phyloP scores from a whole-genome alignment of 2,888 invertebrate genomes.

The Dasysyrphus tricinctus region DNA sequence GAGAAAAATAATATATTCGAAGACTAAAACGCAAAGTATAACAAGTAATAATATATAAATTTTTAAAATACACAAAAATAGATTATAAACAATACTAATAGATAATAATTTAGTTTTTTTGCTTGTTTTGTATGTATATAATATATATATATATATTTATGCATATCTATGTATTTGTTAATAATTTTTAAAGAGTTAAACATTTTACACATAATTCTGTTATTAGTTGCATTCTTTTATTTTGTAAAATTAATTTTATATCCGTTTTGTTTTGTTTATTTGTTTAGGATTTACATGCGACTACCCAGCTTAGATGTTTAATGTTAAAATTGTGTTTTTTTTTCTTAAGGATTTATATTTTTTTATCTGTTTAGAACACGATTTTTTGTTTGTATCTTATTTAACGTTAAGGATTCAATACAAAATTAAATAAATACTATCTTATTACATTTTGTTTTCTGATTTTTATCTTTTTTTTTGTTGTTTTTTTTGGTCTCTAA shows the following conservation, averaged over 20 bases:
- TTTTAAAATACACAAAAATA: constrained; percentile 67
- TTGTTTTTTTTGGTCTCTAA: constrained; percentile 76
- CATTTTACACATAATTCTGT: constrained; percentile 72
- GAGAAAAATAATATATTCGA: constrained; percentile 62
- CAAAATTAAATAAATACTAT: constrained; percentile 77
- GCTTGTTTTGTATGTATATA: constrained; percentile 58
- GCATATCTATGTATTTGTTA: constrained; percentile 71
- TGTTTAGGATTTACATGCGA: constrained; percentile 83
- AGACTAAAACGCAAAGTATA: constrained; percentile 70
- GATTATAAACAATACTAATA: constrained; percentile 71
- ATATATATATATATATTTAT: constrained; percentile 67
- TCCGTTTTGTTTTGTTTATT: constrained; percentile 51
- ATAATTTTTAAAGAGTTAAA: constrained; percentile 71
- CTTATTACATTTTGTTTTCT: constrained; percentile 70
- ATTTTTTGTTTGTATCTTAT: constrained; percentile 72
- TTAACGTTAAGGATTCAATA: constrained; percentile 75
- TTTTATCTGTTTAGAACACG: constrained; percentile 77
- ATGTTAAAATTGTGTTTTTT: constrained; percentile 77
- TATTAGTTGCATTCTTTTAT: constrained; percentile 63
- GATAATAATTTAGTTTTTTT: constrained; percentile 64
- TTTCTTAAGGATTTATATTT: constrained; percentile 75
- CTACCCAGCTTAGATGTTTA: constrained; percentile 84
- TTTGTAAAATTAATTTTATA: constrained; percentile 75
- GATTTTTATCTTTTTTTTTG: constrained; percentile 55
- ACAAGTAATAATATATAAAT: constrained; percentile 65